A percentile compares a stretch with the other conserved stretches of the same genome.
phyloP scores from a whole-genome alignment of 2,888 invertebrate species.

The Protodeltote pygarga region DNA sequence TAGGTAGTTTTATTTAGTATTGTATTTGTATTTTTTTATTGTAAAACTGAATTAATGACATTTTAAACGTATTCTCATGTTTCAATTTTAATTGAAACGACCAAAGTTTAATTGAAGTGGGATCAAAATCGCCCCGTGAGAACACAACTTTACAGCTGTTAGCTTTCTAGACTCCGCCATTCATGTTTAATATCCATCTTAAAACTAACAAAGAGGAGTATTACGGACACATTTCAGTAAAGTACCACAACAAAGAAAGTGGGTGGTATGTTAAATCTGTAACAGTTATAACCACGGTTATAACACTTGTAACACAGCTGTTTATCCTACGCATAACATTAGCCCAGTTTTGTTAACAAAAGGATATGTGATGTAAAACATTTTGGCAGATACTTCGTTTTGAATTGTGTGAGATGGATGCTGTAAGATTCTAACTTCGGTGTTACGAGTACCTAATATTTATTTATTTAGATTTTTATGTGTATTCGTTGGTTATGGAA shows the following conservation, averaged over 20 bases:
- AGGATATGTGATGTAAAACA: slow-evolving; percentile 44
- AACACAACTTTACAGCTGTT: slow-evolving; percentile 20
- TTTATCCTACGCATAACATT: slow-evolving; percentile 60
- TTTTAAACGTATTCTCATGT: too few relatives aligned
- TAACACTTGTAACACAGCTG: slow-evolving; percentile 35
- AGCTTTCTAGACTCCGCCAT: slow-evolving; percentile 14
- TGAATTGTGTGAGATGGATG: slow-evolving; percentile 25
- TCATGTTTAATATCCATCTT: slow-evolving; percentile 16
- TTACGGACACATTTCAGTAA: slow-evolving; percentile 20
- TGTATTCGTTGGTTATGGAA: too few relatives aligned
- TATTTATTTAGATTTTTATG: too few relatives aligned
- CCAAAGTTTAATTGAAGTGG: neutral
- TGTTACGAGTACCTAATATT: too few relatives aligned
- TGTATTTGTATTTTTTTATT: too few relatives aligned
- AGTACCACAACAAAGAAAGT: slow-evolving; percentile 27
- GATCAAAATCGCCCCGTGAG: slow-evolving; percentile 11
- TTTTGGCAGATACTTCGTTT: slow-evolving; percentile 32
- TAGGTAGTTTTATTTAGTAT: too few relatives aligned
- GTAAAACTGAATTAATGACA: too few relatives aligned
- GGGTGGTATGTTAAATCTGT: slow-evolving; percentile 32
- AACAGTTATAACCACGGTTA: slow-evolving; percentile 24
- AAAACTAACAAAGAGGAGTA: slow-evolving; percentile 30
- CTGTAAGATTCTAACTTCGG: neutral
- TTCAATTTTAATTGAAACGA: too few relatives aligned
- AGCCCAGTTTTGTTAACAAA: slow-evolving; percentile 53